Conservation (phyloP, 2,888 invertebrate genomes). For the Periphyllus acericola region DNA sequence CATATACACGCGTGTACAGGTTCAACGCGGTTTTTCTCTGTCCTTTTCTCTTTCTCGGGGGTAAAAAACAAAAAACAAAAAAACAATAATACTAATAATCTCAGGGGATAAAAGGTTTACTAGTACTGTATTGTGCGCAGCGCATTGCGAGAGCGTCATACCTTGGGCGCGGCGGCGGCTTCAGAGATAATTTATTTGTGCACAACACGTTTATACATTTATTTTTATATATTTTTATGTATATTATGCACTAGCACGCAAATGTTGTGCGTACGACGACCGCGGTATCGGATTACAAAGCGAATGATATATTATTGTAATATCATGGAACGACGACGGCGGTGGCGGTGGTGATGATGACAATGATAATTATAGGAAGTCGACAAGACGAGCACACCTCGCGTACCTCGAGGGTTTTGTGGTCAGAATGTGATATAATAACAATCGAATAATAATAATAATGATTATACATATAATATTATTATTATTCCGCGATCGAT, state of each 20-base stretch:
- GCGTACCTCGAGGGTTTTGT: too few species aligned
- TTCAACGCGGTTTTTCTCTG: neutral
- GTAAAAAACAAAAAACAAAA: neutral
- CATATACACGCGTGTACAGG: neutral
- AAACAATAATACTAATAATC: neutral
- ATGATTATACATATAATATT: too few species aligned
- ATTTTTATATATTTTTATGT: neutral
- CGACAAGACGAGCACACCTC: too few species aligned
- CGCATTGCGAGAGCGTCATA: neutral
- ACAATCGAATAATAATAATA: too few species aligned
- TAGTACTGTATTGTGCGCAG: neutral
- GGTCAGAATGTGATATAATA: too few species aligned
- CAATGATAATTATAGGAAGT: too few species aligned
- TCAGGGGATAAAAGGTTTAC: neutral
- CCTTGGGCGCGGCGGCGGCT: neutral
- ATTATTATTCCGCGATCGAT: too few species aligned
- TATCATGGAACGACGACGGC: neutral
- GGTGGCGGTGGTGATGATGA: too few species aligned
- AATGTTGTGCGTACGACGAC: neutral
- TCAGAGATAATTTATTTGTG: neutral
- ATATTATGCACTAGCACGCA: neutral
- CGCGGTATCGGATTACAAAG: slow-evolving; percentile 1
- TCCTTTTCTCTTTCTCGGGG: neutral
- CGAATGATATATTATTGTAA: neutral
- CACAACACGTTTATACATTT: neutral